Evolutionary conservation across 2,797 vertebrate species (phyloP).

Genomic region (Enteromius paludinosus): DNA sequence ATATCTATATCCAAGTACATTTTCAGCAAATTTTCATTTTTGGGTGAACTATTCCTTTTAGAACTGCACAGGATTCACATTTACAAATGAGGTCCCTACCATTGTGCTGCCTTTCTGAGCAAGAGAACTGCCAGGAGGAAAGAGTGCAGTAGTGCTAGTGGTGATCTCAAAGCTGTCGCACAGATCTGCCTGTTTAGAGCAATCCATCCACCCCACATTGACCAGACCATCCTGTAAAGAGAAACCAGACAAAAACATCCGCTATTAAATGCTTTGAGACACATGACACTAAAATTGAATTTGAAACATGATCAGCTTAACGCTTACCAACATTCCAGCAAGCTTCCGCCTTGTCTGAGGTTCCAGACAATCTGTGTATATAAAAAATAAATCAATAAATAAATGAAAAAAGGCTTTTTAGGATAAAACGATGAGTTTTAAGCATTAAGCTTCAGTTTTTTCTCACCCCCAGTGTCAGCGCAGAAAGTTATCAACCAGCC

Average conservation of each 20-base stretch:
- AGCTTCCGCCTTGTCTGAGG: conserved; percentile 83
- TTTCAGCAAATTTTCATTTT: not conserved
- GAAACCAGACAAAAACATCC: conserved; percentile 29
- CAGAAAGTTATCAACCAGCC: conserved; percentile 89
- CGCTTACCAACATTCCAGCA: conserved; percentile 88
- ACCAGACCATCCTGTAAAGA: conserved; percentile 87
- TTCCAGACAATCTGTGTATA: conserved; percentile 80
- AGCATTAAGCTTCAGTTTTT: not conserved
- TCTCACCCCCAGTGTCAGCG: conserved; percentile 80
- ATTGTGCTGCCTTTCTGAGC: conserved; percentile 83
- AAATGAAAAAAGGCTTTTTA: conserved; percentile 40
- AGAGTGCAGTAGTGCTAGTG: conserved; percentile 86
- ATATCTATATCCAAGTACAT: not conserved
- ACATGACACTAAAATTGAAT: not conserved
- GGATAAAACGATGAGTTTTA: too few relatives aligned
- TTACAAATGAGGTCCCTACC: conserved; percentile 74
- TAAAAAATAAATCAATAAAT: conserved; percentile 18
- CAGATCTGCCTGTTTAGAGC: conserved; percentile 84
- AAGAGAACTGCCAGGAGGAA: conserved; percentile 90
- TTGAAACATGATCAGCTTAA: not conserved
- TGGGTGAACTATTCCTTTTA: not conserved
- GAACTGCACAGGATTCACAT: not conserved
- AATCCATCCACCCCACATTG: conserved; percentile 95
- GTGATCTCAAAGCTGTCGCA: conserved; percentile 90
- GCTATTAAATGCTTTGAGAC: not conserved